Evolutionary conservation across 2,113 vertebrate genomes (phyloP).

Genomic region (Trichechus manatus): DNA sequence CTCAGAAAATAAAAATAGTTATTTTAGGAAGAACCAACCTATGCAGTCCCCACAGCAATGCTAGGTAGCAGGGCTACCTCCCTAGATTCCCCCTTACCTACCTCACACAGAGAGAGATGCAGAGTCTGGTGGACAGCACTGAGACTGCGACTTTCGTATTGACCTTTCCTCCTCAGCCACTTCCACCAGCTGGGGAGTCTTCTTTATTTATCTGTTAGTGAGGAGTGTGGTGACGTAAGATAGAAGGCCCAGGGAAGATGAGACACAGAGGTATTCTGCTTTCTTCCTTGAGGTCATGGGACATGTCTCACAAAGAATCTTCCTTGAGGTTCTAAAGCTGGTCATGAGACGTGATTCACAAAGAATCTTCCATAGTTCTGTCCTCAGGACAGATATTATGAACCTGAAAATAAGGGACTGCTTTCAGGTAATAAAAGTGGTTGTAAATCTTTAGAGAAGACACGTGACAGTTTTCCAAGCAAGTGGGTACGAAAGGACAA

Average conservation of each 20-base stretch:
- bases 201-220: neutral
- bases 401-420: neutral
- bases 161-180: neutral
- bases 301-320: neutral
- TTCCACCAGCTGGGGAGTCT: neutral
- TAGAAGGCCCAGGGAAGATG: neutral
- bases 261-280: neutral
- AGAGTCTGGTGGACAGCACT: neutral
- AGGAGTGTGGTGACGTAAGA: neutral
- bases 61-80: neutral
- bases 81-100: neutral
- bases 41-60: neutral
- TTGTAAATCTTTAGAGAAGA: neutral
- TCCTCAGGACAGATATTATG: constrained; percentile 8
- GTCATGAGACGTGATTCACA: too few relatives aligned
- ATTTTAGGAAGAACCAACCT: neutral
- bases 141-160: neutral
- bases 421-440: neutral
- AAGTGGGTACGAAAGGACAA: neutral
- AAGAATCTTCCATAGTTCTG: neutral
- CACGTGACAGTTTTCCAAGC: neutral
- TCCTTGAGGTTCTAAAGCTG: too few relatives aligned
- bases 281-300: neutral
- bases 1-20: neutral
- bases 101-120: neutral